Evolutionary conservation across 92 coral and sea anemone genomes (phyloP).

Genomic region (Epizoanthus scotinus): DNA sequence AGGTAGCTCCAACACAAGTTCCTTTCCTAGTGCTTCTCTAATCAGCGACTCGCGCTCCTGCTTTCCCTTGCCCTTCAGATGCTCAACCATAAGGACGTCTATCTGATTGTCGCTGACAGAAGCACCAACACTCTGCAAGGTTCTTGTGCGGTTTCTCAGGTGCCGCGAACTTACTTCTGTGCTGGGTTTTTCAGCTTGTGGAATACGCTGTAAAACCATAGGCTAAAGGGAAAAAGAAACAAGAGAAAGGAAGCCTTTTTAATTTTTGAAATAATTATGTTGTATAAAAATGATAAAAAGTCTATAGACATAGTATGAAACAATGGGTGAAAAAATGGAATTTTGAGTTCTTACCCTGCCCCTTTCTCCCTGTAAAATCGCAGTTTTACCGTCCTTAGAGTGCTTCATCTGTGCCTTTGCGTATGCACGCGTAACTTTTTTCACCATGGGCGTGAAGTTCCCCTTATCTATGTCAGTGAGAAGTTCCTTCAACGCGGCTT

Average conservation of each 20-base stretch:
- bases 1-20: background rate
- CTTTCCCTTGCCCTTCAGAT: background rate
- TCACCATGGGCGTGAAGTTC: background rate
- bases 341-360: background rate
- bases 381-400: slow-evolving; percentile 5
- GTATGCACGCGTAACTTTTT: background rate
- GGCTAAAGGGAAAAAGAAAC: too few species aligned
- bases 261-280: too few species aligned
- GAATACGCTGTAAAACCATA: too few species aligned
- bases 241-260: too few species aligned
- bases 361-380: background rate
- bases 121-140: too few species aligned
- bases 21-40: background rate
- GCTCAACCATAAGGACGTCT: background rate
- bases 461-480: background rate
- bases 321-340: too few species aligned
- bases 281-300: too few species aligned
- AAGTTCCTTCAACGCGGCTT: background rate
- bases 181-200: too few species aligned
- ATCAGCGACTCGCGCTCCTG: background rate
- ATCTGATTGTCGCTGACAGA: background rate
- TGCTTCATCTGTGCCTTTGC: background rate
- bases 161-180: too few species aligned
- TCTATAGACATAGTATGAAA: too few species aligned
- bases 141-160: too few species aligned